Evolutionary conservation across 2,888 invertebrate species (phyloP).

Genomic region (Seira ritae): DNA sequence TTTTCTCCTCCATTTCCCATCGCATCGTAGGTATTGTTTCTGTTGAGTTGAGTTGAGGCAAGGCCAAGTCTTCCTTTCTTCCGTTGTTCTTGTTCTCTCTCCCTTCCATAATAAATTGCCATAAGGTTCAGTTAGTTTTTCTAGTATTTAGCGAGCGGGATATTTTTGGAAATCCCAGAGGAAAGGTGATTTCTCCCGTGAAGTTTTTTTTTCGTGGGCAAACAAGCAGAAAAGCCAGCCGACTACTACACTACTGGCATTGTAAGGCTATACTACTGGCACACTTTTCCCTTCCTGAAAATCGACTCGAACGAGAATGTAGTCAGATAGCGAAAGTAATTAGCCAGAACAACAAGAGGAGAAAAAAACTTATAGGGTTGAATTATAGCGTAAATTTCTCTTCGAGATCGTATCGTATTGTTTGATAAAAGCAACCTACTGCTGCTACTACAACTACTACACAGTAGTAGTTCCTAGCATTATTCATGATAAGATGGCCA

Average conservation of each 20-base stretch:
- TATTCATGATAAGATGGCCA: not conserved
- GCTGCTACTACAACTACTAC: too few relatives aligned
- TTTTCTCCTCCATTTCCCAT: conserved; percentile 6
- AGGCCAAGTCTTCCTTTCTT: not conserved
- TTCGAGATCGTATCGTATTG: not conserved
- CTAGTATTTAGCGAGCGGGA: conserved; percentile 35
- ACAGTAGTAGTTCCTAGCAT: too few relatives aligned
- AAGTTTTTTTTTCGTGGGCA: conserved; percentile 1
- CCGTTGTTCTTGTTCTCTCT: conserved; percentile 21
- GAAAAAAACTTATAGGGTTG: conserved; percentile 44
- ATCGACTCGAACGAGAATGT: conserved; percentile 45
- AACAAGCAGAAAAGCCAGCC: conserved; percentile 24
- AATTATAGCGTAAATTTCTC: not conserved
- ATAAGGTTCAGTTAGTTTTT: conserved; percentile 46
- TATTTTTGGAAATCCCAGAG: conserved; percentile 60
- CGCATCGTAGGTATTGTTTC: not conserved
- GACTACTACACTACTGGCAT: conserved; percentile 27
- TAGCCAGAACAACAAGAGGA: conserved; percentile 56
- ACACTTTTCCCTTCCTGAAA: conserved; percentile 37
- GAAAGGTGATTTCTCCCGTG: conserved; percentile 53
- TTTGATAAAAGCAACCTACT: too few relatives aligned
- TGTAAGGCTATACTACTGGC: conserved; percentile 37
- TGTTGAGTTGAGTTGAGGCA: too few relatives aligned
- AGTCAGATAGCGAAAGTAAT: conserved; percentile 64
- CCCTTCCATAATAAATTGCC: conserved; percentile 55